Base-by-base conservation (phyloP, 2,797 vertebrate species). In the Darevskia mixta region DNA sequence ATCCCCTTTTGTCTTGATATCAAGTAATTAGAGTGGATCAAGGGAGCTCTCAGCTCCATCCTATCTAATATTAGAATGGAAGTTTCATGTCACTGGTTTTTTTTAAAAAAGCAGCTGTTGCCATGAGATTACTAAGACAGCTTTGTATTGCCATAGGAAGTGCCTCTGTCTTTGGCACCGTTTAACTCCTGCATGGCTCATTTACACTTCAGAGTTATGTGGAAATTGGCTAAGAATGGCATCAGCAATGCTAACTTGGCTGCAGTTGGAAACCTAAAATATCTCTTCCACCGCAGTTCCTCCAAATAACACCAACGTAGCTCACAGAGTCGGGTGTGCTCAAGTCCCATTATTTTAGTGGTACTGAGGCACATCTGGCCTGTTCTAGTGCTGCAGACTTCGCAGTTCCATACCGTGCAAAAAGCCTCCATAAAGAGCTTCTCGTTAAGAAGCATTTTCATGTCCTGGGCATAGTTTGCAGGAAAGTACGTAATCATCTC, bases 1-100 rank as follows among this genome's bases (percentile, higher is more conserved):
- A 87, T 87, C 69, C 66, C 71, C 77, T 76, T 90, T 81, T 87
- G 86, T 85, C 87, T 87, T 90, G 55, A 87, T 80, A 87, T 58
- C 76, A 67, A 84, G 86, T 84, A 85, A 87, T 84, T 87, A 83
- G 71, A 83, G 75, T 84, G 58, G 89, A 80, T 87, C 69, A 75
- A 87, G 69, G 32, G 67, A 84, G 58, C 61, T 79, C 71, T 87
- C 76, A 43, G 69, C 71, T 58, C 71, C 45, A 23, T 49, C 61
- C 64, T 87, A 76, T 87, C 86, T 84, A 87, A 80, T 81, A 81
- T 76, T 90, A 80, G 71, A 61, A 87, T 71, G 71, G 49, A 77
- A 67, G 61, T 85, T 89, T 76, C 55, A 77, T 18, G 82, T 81
- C 83, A 79, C 35, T 64, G 41, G 80, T 80, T 80, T 64, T 64